A percentile compares a stretch with the other conserved stretches of the same genome.
These are phyloP conservation scores for Cassiopea andromeda DNA, from an alignment of 30 jellyfish, hydroid and myxozoan species.

Conservation along the genomic window DNA sequence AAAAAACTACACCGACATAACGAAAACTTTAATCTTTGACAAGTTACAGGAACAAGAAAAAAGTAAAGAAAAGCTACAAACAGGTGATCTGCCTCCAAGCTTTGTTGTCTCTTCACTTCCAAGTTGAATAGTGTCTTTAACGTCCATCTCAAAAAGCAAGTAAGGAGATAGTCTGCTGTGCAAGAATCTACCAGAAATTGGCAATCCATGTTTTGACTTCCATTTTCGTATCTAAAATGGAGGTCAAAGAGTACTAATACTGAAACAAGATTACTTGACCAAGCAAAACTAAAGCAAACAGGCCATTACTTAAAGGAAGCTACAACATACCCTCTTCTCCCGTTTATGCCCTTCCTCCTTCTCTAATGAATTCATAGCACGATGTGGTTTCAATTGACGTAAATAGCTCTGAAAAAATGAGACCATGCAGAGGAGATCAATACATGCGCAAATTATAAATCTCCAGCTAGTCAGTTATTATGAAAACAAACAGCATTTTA, in stretches of 20 bases:
- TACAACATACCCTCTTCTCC: constrained; percentile 60
- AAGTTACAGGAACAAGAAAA: too few species aligned
- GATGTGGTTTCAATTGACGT: constrained; percentile 74
- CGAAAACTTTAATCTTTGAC: too few species aligned
- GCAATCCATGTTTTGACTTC: constrained; percentile 74
- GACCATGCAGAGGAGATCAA: too few species aligned
- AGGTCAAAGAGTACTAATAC: neutral
- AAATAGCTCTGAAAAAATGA: constrained; percentile 65
- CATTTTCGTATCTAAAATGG: constrained; percentile 66
- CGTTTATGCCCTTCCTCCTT: constrained; percentile 48
- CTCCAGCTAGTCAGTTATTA: too few species aligned
- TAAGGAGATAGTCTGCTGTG: constrained; percentile 79
- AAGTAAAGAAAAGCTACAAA: neutral
- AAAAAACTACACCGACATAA: too few species aligned
- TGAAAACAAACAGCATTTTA: too few species aligned
- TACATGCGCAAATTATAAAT: too few species aligned
- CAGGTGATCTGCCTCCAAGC: neutral
- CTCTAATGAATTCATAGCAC: constrained; percentile 72
- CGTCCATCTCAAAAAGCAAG: constrained; percentile 62
- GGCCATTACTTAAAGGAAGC: neutral
- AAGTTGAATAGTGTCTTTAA: neutral
- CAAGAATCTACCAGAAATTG: constrained; percentile 53
- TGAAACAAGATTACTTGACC: neutral
- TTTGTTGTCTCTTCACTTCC: neutral
- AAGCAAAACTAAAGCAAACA: neutral